Evolutionary conservation across 2,797 vertebrate genomes (phyloP), one percentile per base, ranked within the genome.

Genomic region (Pseudotriccus pelzelni): DNA sequence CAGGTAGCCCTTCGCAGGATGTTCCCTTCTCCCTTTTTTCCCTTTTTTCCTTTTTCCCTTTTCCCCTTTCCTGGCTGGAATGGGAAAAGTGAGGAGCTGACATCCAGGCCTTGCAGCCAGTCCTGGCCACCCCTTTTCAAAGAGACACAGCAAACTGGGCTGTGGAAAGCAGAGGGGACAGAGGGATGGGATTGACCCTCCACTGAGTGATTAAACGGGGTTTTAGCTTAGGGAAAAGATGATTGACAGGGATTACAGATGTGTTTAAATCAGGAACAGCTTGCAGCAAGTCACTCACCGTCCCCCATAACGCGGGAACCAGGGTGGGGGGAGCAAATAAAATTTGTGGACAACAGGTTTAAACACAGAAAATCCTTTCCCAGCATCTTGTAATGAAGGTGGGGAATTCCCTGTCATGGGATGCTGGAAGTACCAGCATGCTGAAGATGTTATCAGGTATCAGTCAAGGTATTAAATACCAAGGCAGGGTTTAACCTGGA

Each of bases 181-280:
- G 15, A 67, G 66, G 12, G 73, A 8, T 32, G 77, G 70, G 24
- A 34, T 75, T 94, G 87, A 59, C 77, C 56, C 69, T 50, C 55
- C 27, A 3, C 17, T 0, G 1, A 6, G 39, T 1, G 89, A 84
- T 87, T 86, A 81, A 68, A 34, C 21, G 46, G 77, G 73, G 32
- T 84, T 88, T 81, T 24, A 46, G 49, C 73, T 90, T 41, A 90
- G 86, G 74, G 22, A 22, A 32, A 56, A 87, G 89, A 67, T 88
- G 94, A 86, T 27, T 72, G 91, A 7, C 84, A 37, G 74, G 89
- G 86, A 87, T 96, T 88, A 87, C 25, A 81, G 81, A 72, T 30
- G 74, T 60, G 93, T 55, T 68, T 75, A 60, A 84, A 68, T 59
- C 89, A 37, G 70, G 62, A 53, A 0, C 63, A 46, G 86, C 63